Evolutionary conservation across 2,113 vertebrate species (phyloP).

Genomic region (Gallinago undulata): DNA sequence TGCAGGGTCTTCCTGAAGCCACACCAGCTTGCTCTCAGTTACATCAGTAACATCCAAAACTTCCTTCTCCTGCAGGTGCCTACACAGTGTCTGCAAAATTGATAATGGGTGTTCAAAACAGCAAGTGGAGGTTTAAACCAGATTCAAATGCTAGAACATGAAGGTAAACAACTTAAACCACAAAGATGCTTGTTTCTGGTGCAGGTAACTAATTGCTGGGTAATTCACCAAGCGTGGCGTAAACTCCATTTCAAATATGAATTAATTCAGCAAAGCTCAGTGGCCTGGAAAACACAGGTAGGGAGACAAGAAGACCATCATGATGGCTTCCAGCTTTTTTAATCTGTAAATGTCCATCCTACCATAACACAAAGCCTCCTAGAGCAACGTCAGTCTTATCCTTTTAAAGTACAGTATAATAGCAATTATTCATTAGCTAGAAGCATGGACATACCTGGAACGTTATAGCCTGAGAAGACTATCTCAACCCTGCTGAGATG

Average conservation of each 20-base stretch:
- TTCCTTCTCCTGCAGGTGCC: background rate
- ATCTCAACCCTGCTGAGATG: background rate
- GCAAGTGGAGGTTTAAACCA: background rate
- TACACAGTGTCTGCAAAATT: background rate
- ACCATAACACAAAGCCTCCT: background rate
- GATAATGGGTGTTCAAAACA: background rate
- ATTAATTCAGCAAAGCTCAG: background rate
- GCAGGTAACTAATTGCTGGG: background rate
- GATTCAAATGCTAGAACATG: background rate
- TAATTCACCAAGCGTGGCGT: background rate
- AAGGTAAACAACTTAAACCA: background rate
- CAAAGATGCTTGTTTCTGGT: background rate
- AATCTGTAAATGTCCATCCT: background rate
- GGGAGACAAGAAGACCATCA: background rate
- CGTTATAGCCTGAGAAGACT: background rate
- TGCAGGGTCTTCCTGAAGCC: background rate
- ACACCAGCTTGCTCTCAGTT: background rate
- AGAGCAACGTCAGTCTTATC: background rate
- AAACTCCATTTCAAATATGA: background rate
- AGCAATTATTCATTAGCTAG: background rate
- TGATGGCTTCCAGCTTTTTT: background rate
- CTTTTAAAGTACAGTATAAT: background rate
- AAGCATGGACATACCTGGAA: background rate
- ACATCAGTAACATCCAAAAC: background rate
- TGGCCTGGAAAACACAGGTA: background rate